Evolutionary conservation across 2,797 vertebrate species (phyloP).

Genomic region (Luscinia luscinia): DNA sequence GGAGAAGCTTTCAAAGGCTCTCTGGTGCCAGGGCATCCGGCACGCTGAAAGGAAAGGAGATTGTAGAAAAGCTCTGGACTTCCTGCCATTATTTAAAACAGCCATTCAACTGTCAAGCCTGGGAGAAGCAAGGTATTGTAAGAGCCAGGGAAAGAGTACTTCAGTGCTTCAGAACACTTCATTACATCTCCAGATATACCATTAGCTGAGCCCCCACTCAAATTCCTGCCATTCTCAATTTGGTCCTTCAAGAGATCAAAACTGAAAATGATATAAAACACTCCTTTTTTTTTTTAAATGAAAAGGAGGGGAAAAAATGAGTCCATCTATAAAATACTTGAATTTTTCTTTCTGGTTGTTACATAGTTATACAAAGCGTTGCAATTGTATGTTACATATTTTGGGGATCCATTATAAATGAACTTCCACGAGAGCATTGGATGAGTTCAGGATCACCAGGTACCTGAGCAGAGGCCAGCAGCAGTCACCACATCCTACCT

Average conservation of each 20-base stretch:
- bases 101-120: background rate
- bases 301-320: fast-evolving
- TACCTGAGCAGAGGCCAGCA: background rate
- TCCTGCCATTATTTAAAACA: constrained; percentile 54
- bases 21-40: constrained; percentile 20
- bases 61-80: constrained; percentile 16
- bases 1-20: constrained; percentile 55
- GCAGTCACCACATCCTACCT: background rate
- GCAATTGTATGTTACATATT: background rate
- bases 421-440: background rate
- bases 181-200: constrained; percentile 25
- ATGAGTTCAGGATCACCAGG: background rate
- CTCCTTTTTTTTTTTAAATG: too few relatives aligned
- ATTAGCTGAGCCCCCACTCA: background rate
- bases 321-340: background rate
- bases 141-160: background rate
- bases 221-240: background rate
- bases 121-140: constrained; percentile 38
- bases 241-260: background rate
- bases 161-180: background rate
- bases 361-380: background rate
- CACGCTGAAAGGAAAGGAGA: background rate
- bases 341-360: background rate
- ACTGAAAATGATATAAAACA: background rate
- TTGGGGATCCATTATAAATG: background rate